phyloP scores from a whole-genome alignment of 2,797 vertebrate species.

The Aulostomus chinensis region DNA sequence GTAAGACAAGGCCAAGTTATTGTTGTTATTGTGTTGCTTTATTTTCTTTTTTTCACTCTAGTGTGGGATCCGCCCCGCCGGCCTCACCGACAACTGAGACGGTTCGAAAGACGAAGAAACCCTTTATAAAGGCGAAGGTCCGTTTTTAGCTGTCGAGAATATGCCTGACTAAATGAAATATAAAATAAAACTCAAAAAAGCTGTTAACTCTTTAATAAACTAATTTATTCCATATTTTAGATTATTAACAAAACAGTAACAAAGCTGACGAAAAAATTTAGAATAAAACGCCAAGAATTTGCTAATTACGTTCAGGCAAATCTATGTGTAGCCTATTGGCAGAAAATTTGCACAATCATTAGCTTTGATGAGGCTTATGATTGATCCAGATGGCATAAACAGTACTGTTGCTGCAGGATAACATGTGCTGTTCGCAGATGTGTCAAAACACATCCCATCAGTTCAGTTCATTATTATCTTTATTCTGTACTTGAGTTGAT shows the following conservation, averaged over 20 bases:
- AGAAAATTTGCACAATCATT: constrained; percentile 78
- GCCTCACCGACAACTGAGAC: constrained; percentile 87
- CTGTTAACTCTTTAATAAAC: accelerated
- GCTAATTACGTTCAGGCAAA: constrained; percentile 52
- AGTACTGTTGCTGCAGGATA: no score
- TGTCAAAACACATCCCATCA: background rate
- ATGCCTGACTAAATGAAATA: constrained; percentile 47
- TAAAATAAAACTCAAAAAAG: background rate
- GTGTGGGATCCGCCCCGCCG: constrained; percentile 84
- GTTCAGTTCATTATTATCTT: no score
- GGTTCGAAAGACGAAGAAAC: constrained; percentile 65
- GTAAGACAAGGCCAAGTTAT: constrained; percentile 63
- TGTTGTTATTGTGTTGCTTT: constrained; percentile 74
- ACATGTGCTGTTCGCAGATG: no score
- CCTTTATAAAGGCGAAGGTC: constrained; percentile 79
- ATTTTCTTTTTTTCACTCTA: constrained; percentile 64
- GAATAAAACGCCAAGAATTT: background rate
- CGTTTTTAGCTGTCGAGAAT: constrained; percentile 41
- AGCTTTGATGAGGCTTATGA: constrained; percentile 62
- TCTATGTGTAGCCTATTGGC: constrained; percentile 7
- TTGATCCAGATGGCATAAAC: background rate
- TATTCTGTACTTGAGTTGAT: no score
- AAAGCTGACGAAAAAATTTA: accelerated
- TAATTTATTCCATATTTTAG: no score
- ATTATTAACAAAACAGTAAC: no score